Percentiles rank a stretch among this genome's conserved stretches.
Evolutionary conservation across 2,113 vertebrate species (phyloP).

Genomic region (Malaclemys terrapin): DNA sequence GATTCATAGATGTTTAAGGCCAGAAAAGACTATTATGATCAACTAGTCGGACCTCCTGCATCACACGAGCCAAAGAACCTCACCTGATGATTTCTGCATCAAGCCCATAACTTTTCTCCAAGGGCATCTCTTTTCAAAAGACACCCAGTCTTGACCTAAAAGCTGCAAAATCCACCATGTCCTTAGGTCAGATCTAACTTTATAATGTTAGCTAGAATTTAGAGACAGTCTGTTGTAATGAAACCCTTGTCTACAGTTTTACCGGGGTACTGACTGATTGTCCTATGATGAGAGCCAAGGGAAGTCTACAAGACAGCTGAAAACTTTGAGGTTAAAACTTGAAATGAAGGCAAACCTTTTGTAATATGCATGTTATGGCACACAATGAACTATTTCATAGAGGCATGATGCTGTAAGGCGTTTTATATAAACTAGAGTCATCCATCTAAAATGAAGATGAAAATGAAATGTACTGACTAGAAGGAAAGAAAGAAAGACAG

Average conservation of each 20-base stretch:
- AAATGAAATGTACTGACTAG: slow-evolving; percentile 23
- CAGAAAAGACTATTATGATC: background rate
- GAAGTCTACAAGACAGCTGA: slow-evolving; percentile 43
- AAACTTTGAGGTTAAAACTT: slow-evolving; percentile 59
- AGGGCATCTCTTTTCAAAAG: background rate
- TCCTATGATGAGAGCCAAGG: slow-evolving; percentile 37
- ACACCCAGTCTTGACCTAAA: background rate
- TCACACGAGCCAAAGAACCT: background rate
- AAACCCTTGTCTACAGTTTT: slow-evolving; percentile 2
- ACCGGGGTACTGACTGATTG: background rate
- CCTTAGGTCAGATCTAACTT: background rate
- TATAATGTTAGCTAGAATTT: background rate
- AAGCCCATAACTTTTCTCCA: background rate
- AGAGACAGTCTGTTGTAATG: slow-evolving; percentile 1
- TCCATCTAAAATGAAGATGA: slow-evolving; percentile 45
- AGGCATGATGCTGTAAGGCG: slow-evolving; percentile 39
- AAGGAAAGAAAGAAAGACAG: slow-evolving; percentile 36
- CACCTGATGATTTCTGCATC: slow-evolving; percentile 33
- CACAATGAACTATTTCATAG: slow-evolving; percentile 54
- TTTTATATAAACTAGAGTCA: slow-evolving; percentile 41
- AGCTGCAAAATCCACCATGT: background rate
- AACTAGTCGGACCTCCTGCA: background rate
- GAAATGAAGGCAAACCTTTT: slow-evolving; percentile 59
- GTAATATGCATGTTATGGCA: slow-evolving; percentile 37
- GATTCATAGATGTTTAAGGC: background rate